Evolutionary conservation across 2,797 vertebrate genomes (phyloP).

Genomic region (Gymnoscopelus microlampas): DNA sequence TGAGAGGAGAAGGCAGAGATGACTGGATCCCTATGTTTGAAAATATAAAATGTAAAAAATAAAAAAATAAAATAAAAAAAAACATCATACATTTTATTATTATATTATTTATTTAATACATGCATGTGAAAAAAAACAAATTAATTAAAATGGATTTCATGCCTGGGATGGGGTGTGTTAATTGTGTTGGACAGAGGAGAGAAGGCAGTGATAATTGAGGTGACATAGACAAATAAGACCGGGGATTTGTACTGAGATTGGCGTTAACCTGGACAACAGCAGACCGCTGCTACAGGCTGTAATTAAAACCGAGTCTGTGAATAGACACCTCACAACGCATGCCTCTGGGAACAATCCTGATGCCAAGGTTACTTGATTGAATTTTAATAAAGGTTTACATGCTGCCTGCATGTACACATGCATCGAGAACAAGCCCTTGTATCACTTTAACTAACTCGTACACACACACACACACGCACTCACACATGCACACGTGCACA

Average conservation of each 20-base stretch:
- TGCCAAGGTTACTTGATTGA: not conserved
- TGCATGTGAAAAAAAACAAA: conserved; percentile 19
- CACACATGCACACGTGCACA: not conserved
- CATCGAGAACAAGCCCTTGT: not conserved
- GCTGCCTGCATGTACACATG: not conserved
- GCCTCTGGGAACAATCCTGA: too few relatives aligned
- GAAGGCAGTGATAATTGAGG: conserved; percentile 31
- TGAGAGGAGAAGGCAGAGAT: too few relatives aligned
- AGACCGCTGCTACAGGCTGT: not conserved
- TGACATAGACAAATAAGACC: conserved; percentile 2
- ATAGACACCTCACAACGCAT: not conserved
- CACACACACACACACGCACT: not conserved
- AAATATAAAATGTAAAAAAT: too few relatives aligned
- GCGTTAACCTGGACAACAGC: not conserved
- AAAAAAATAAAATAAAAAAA: too few relatives aligned
- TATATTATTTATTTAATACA: conserved; percentile 15
- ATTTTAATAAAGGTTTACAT: not conserved
- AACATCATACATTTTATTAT: not conserved
- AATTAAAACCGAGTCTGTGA: not conserved
- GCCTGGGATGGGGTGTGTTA: conserved; percentile 17
- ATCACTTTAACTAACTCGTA: not conserved
- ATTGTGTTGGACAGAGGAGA: conserved; percentile 26
- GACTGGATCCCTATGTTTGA: too few relatives aligned
- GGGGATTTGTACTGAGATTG: conserved; percentile 11
- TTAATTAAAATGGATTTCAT: conserved; percentile 30